These are phyloP conservation scores for Bergia sp. DNA, from an alignment of 92 coral and sea anemone genomes.

Conservation along the genomic window DNA sequence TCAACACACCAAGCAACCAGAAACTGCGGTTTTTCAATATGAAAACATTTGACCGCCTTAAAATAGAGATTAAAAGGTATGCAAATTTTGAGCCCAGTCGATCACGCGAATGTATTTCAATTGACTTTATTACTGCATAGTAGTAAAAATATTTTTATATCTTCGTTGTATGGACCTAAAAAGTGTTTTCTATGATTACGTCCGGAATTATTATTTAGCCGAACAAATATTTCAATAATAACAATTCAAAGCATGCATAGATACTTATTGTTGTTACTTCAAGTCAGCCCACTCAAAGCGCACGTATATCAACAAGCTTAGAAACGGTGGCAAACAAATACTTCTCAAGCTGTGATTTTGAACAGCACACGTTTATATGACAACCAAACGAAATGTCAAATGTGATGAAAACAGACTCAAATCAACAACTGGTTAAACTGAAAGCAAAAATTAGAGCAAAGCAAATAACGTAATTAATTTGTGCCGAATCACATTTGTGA, in stretches of 20 bases:
- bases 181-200: background rate
- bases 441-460: no score
- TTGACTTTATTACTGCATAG: background rate
- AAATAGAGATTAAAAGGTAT: background rate
- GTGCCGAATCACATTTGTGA: no score
- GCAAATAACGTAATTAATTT: no score
- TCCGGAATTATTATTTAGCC: background rate
- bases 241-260: background rate
- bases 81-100: background rate
- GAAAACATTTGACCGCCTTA: background rate
- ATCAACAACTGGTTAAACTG: no score
- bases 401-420: background rate
- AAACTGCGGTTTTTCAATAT: constrained; percentile 12
- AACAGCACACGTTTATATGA: background rate
- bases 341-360: background rate
- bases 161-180: background rate
- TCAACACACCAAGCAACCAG: constrained; percentile 12
- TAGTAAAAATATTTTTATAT: no score
- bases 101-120: constrained; percentile 12
- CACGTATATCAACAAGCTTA: background rate
- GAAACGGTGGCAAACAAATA: no score
- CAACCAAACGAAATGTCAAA: background rate
- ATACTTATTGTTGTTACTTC: no score
- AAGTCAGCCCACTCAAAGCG: background rate
- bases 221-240: background rate